A percentile compares a stretch with the other conserved stretches of the same genome.
These are phyloP conservation scores for Aquatica leii DNA, from an alignment of 2,888 invertebrate genomes.

Conservation along the genomic window DNA sequence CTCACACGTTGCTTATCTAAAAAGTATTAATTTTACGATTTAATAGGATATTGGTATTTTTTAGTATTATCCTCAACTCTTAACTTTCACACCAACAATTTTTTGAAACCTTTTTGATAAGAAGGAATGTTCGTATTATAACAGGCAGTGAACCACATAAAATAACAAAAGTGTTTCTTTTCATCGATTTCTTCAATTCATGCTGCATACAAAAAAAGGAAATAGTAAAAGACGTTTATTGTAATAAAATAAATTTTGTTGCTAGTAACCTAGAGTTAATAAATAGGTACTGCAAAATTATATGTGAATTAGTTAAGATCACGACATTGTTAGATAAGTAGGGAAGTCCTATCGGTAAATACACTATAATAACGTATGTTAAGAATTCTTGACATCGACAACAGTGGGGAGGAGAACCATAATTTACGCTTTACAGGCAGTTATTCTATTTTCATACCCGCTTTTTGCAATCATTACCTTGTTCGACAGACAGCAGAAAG, in stretches of 20 bases:
- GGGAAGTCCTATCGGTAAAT: conserved; percentile 15
- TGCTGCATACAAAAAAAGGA: no score
- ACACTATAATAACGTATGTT: conserved; percentile 21
- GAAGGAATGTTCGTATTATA: no score
- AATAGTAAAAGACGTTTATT: no score
- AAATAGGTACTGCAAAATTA: conserved; percentile 6
- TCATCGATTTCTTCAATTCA: no score
- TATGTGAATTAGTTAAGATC: conserved; percentile 7
- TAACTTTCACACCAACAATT: background rate
- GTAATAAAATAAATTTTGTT: background rate
- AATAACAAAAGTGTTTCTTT: no score
- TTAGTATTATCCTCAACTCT: no score
- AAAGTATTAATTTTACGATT: background rate
- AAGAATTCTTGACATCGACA: conserved; percentile 19
- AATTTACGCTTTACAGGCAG: conserved; percentile 28
- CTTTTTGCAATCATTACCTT: conserved; percentile 31
- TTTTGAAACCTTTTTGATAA: no score
- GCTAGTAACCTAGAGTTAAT: background rate
- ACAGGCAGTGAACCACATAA: no score
- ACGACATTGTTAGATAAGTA: conserved; percentile 18
- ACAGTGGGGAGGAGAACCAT: conserved; percentile 24
- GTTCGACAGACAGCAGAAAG: conserved; percentile 29
- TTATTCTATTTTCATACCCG: conserved; percentile 27
- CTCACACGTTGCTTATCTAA: conserved; percentile 5
- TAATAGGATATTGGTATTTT: background rate